Percentiles rank a stretch among this genome's conserved stretches.
phyloP scores from a whole-genome alignment of 2,113 vertebrate genomes.

The Mormyrus iriodes region DNA sequence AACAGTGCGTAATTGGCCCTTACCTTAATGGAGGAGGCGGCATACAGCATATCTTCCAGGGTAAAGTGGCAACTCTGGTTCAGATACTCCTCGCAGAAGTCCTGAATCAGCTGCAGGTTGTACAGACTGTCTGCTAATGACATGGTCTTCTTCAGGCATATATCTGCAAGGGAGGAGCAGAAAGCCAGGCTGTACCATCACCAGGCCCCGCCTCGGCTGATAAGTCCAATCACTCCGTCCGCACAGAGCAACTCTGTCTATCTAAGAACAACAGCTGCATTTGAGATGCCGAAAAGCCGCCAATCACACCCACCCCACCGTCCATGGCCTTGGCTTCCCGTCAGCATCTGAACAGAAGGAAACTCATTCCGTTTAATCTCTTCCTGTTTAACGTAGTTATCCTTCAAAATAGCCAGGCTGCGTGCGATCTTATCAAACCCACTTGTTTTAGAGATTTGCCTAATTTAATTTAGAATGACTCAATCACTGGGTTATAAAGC shows the following conservation, averaged over 20 bases:
- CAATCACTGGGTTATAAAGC: slow-evolving; percentile 15
- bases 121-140: slow-evolving; percentile 85
- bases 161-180: slow-evolving; percentile 61
- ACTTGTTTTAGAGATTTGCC: slow-evolving; percentile 20
- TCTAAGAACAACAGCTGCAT: slow-evolving; percentile 12
- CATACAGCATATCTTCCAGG: slow-evolving; percentile 94
- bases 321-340: neutral
- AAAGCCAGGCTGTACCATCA: slow-evolving; percentile 34
- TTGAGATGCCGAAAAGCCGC: neutral
- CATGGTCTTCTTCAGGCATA: slow-evolving; percentile 93
- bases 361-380: neutral
- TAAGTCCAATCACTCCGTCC: neutral
- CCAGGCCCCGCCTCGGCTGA: neutral
- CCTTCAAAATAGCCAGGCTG: neutral
- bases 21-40: slow-evolving; percentile 90
- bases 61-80: slow-evolving; percentile 88
- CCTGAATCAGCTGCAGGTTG: slow-evolving; percentile 88
- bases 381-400: neutral
- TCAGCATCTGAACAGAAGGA: neutral
- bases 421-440: neutral
- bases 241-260: slow-evolving; percentile 13
- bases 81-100: slow-evolving; percentile 90
- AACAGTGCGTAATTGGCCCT: neutral
- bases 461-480: slow-evolving; percentile 30
- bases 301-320: neutral